These are phyloP conservation scores for Misgurnus anguillicaudatus DNA, from an alignment of 2,113 vertebrate species.

Conservation along the genomic window DNA sequence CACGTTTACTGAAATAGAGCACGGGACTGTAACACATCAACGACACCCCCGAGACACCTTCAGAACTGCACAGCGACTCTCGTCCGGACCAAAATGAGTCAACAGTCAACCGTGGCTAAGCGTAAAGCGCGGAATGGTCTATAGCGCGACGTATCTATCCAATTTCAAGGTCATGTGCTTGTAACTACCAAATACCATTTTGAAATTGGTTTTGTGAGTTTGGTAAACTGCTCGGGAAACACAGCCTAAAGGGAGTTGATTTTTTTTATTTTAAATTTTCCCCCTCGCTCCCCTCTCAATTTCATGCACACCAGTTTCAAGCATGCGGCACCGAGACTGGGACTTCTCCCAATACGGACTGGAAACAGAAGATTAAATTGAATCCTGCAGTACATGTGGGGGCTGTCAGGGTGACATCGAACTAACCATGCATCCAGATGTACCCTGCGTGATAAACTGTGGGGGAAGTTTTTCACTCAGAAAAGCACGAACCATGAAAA, in stretches of 20 bases:
- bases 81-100: slow-evolving; percentile 21
- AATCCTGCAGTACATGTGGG: slow-evolving; percentile 30
- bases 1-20: not conserved
- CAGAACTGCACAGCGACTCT: not conserved
- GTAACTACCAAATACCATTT: slow-evolving; percentile 47
- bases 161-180: slow-evolving; percentile 52
- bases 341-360: slow-evolving; percentile 25
- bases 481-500: no score
- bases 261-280: not conserved
- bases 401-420: slow-evolving; percentile 1
- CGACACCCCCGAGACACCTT: slow-evolving; percentile 24
- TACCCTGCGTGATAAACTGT: no score
- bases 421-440: no score
- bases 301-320: slow-evolving; percentile 47
- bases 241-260: slow-evolving; percentile 38
- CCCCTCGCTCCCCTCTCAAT: slow-evolving; percentile 26
- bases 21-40: not conserved
- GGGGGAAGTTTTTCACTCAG: no score
- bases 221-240: slow-evolving; percentile 44
- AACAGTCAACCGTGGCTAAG: slow-evolving; percentile 38
- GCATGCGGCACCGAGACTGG: slow-evolving; percentile 23
- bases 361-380: slow-evolving; percentile 34
- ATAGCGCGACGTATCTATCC: slow-evolving; percentile 47
- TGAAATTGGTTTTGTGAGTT: slow-evolving; percentile 43
- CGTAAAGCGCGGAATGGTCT: slow-evolving; percentile 23